Evolutionary conservation across 2,888 invertebrate species (phyloP), one percentile per base, ranked within the genome.

Genomic region (Xestobium rufovillosum): DNA sequence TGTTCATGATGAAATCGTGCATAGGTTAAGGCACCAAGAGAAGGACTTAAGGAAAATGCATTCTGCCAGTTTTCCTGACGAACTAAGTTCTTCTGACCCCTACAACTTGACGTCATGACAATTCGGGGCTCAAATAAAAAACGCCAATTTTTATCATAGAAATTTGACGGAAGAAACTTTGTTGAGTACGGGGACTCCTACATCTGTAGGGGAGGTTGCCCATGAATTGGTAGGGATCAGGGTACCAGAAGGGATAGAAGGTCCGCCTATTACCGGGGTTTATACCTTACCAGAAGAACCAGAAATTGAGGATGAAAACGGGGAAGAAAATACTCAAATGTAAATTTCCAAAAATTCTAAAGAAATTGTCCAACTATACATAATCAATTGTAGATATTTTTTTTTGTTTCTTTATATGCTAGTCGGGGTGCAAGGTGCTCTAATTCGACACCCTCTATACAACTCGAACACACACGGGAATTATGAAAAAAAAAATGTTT

Each of bases 1-100:
- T 8, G 79, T 88, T 41, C 88, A 89, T 56, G 87, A 88, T 57
- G 88, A 88, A 65, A 85, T 89, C 48, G 83, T 87, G 26, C 85
- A 87, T 65, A 78, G 23, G 57, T 42, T 59, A 36, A 81, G 80
- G 50, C 82, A 82, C 56, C 75, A 78, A 45, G 76, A 78, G 47
- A 73, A 74, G 53, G 69, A 55, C 34, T 23, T 44, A 11, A 77
- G 51, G 10, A 56, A 55, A 39, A 29, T 55, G 6, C 51, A 48
- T 39, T 70, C 74, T n/a, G 74, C 55, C 19, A 57, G 59, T 43
- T 65, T 78, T 19, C 73, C 78, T 37, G 79, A 80, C 56, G 80
- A 80, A 51, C 68, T 78, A 28, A 74, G 63, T 59, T 31, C 71
- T 11, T 71, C 67, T 41, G 80, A 80, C 63, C 78, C 79, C 0